Evolutionary conservation across 2,113 vertebrate genomes (phyloP).

Genomic region (Pelecanus crispus): DNA sequence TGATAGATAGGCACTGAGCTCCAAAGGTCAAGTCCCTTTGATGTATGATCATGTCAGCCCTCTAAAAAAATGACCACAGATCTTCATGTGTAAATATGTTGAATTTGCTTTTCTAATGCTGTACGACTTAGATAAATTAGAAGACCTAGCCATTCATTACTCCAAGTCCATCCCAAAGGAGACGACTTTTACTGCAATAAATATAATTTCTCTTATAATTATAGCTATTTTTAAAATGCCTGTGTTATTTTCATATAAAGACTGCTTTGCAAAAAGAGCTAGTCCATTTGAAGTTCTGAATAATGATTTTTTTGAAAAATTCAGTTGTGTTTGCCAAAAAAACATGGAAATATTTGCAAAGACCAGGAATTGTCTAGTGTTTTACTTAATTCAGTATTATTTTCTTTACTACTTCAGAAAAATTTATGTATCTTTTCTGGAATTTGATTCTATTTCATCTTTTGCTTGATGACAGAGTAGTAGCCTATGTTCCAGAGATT

Average conservation of each 20-base stretch:
- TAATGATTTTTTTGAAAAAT: background rate
- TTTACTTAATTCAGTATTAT: background rate
- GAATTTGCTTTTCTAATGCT: slow-evolving; percentile 52
- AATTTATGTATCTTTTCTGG: background rate
- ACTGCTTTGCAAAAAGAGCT: background rate
- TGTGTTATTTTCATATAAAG: background rate
- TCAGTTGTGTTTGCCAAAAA: background rate
- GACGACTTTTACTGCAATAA: background rate
- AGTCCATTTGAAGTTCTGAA: background rate
- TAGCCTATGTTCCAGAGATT: background rate
- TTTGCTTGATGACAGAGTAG: background rate
- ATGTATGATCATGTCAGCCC: slow-evolving; percentile 13
- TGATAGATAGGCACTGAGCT: background rate
- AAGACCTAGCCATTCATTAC: slow-evolving; percentile 15
- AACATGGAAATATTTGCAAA: background rate
- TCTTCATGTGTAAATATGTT: slow-evolving; percentile 50
- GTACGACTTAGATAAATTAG: slow-evolving; percentile 44
- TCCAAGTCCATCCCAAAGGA: slow-evolving; percentile 5
- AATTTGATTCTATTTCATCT: background rate
- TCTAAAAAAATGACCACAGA: slow-evolving; percentile 40
- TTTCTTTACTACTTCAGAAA: background rate
- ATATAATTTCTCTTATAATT: background rate
- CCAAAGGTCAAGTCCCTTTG: slow-evolving; percentile 29
- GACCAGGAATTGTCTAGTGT: background rate
- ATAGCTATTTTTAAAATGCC: background rate